A percentile compares a stretch with the other conserved stretches of the same genome.
Conservation (phyloP, 1,140 invertebrate species). For the Goniozus legneri region DNA sequence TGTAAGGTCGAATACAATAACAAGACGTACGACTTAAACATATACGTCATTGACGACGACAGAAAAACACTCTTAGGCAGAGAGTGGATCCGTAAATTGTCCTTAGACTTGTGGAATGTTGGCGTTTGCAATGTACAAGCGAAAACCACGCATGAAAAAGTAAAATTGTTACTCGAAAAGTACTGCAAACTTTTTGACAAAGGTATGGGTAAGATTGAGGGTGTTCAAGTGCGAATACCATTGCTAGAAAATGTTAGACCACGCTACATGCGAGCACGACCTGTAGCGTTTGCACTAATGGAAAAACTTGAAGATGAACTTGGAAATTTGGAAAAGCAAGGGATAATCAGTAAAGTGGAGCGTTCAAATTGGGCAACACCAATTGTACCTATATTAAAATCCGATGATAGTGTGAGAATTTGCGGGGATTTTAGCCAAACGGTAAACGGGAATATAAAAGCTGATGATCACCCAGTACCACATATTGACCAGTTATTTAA, state of each 20-base stretch:
- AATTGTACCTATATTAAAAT: not conserved
- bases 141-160: not conserved
- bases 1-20: constrained; percentile 4
- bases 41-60: constrained; percentile 4
- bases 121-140: not conserved
- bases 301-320: not conserved
- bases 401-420: not conserved
- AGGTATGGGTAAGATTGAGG: not conserved
- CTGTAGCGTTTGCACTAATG: not conserved
- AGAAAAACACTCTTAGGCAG: constrained; percentile 3
- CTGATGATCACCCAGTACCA: not conserved
- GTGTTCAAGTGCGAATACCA: not conserved
- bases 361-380: not conserved
- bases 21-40: not conserved
- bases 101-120: constrained; percentile 1
- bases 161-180: not conserved
- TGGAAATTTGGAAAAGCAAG: not conserved
- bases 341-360: not conserved
- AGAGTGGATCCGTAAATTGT: constrained; percentile 12
- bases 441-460: not conserved
- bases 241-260: constrained; percentile 7
- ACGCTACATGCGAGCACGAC: not conserved
- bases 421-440: not conserved
- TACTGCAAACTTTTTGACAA: not conserved
- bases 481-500: not conserved